Percentiles rank a stretch among this genome's conserved stretches.
Evolutionary conservation across 2,888 invertebrate species (phyloP).

Genomic region (Dasypogon diadema): DNA sequence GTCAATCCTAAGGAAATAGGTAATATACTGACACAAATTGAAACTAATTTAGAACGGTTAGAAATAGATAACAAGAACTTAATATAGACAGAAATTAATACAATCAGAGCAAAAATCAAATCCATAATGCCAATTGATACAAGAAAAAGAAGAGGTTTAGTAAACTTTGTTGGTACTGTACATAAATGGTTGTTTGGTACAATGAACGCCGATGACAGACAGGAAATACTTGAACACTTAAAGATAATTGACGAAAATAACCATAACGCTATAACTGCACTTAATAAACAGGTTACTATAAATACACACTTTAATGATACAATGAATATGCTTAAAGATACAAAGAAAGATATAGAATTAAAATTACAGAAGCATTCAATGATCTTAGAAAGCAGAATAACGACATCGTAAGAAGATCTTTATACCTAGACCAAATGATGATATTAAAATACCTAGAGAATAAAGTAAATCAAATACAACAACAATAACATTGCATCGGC

Average conservation of each 20-base stretch:
- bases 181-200: slow-evolving; percentile 52
- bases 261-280: slow-evolving; percentile 52
- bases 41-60: slow-evolving; percentile 21
- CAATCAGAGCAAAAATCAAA: slow-evolving; percentile 52
- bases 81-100: slow-evolving; percentile 45
- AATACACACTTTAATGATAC: slow-evolving; percentile 54
- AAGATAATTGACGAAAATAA: slow-evolving; percentile 50
- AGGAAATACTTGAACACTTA: slow-evolving; percentile 52
- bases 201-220: slow-evolving; percentile 50
- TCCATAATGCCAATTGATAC: slow-evolving; percentile 48
- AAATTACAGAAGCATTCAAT: slow-evolving; percentile 46
- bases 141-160: slow-evolving; percentile 53
- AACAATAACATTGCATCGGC: slow-evolving; percentile 48
- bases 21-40: slow-evolving; percentile 25
- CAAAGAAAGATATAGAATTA: slow-evolving; percentile 52
- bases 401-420: slow-evolving; percentile 28
- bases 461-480: slow-evolving; percentile 42
- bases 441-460: slow-evolving; percentile 45
- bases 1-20: slow-evolving; percentile 3
- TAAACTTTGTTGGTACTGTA: slow-evolving; percentile 53
- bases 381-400: slow-evolving; percentile 18
- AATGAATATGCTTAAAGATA: slow-evolving; percentile 52
- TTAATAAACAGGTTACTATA: slow-evolving; percentile 54
- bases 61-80: slow-evolving; percentile 48
- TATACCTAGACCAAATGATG: slow-evolving; percentile 46